Evolutionary conservation across 2,888 invertebrate genomes (phyloP), one percentile per base, ranked within the genome.

Genomic region (Tanytarsus gracilentus): DNA sequence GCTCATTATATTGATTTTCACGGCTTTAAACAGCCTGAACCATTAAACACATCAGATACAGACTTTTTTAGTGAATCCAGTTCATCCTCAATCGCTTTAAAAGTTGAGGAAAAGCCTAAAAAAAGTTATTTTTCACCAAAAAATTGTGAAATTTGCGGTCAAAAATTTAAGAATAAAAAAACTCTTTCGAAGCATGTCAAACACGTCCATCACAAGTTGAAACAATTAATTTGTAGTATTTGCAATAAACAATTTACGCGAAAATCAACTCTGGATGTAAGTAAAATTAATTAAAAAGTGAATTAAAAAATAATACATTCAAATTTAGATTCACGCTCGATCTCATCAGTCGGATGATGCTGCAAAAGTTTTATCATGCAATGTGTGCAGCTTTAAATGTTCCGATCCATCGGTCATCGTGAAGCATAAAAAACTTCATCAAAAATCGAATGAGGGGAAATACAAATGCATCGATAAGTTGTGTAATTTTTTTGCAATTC

Each of bases 381-480:
- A 81, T 30, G 71, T 77, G 21, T 88, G 88, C 67, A 76, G 78
- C 8, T 89, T 84, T 68, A 77, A 78, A 63, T 84, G 86, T 3
- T 82, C 84, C 0, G 88, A 88, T 74, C 86, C 86, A 65, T 88
- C 87, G 69, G 85, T 85, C 3, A 72, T 88, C 60, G 73, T 85
- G 66, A 80, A 77, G 68, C 85, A 79, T 74, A 78, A 72, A 67
- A 78, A 83, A 79, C 76, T 82, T 65, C 81, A 82, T 67, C 78
- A 80, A 4, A 65, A 67, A 50, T 67, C 67, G 62, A 59, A 33
- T 51, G 2, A 14, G 5, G 51, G 27, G 23, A 78, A 78, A 3
- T 80, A 85, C 67, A 80, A 81, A 63, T 87, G 87, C 68, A 7
- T 27, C 1, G 51, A 26, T 26, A 78, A 79, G 4, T 77, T 81